Evolutionary conservation across 2,797 vertebrate genomes (phyloP).

Genomic region (Oceanodroma leucorhoa): DNA sequence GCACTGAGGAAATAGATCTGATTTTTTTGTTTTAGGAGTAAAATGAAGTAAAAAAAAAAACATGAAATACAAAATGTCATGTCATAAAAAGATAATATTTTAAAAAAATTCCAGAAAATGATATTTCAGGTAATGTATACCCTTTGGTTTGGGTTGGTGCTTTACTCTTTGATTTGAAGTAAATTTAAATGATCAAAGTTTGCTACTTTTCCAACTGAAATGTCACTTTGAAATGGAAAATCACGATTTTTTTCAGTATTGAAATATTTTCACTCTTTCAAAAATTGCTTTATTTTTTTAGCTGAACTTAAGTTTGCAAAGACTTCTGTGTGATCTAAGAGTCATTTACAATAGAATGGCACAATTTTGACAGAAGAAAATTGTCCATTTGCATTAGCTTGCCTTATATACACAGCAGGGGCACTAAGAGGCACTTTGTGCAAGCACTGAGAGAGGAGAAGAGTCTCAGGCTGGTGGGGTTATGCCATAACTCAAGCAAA

Average conservation of each 20-base stretch:
- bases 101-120: not conserved
- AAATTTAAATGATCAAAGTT: not conserved
- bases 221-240: not conserved
- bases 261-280: not conserved
- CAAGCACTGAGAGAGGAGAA: not conserved
- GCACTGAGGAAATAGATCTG: not conserved
- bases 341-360: not conserved
- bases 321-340: not conserved
- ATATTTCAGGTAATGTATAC: not conserved
- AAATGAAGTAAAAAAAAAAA: not conserved
- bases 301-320: not conserved
- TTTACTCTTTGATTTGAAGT: not conserved
- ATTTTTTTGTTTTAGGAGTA: not conserved
- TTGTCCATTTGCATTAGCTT: not conserved
- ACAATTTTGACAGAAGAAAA: not conserved
- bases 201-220: not conserved
- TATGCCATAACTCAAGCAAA: not conserved
- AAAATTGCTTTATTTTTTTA: not conserved
- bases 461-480: not conserved
- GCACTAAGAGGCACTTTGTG: not conserved
- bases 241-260: not conserved
- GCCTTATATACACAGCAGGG: not conserved
- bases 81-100: not conserved
- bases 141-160: not conserved
- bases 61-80: not conserved